These are phyloP conservation scores for Collichthys lucidus DNA, from an alignment of 2,113 vertebrate genomes.

Conservation along the genomic window DNA sequence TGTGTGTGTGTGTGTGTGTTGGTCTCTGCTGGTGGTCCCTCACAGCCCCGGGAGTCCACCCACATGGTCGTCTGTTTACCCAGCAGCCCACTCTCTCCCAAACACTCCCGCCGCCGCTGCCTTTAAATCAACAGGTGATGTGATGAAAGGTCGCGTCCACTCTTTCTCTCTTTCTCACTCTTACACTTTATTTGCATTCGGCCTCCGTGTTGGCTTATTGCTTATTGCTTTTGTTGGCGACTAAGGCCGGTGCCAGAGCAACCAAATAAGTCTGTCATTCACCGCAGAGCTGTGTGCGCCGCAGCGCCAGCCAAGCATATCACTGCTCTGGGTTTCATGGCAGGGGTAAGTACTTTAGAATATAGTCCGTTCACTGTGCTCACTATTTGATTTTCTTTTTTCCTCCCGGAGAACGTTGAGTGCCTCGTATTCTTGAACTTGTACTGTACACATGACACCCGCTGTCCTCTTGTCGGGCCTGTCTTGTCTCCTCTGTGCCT, in stretches of 20 bases:
- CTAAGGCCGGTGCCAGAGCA: slow-evolving; percentile 29
- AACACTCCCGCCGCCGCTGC: slow-evolving; percentile 13
- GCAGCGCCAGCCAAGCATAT: slow-evolving; percentile 57
- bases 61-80: slow-evolving; percentile 51
- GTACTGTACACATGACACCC: slow-evolving; percentile 22
- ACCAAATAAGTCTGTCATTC: slow-evolving; percentile 60
- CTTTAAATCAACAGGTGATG: slow-evolving; percentile 63
- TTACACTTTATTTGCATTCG: slow-evolving; percentile 17
- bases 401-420: slow-evolving; percentile 4
- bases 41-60: slow-evolving; percentile 25
- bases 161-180: slow-evolving; percentile 25
- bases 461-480: slow-evolving; percentile 31
- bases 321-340: slow-evolving; percentile 38
- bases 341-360: slow-evolving; percentile 14
- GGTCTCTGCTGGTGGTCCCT: slow-evolving; percentile 64
- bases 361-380: neutral
- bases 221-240: slow-evolving; percentile 68
- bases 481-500: slow-evolving; percentile 52
- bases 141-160: slow-evolving; percentile 37
- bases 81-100: slow-evolving; percentile 50
- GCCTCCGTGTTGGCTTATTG: slow-evolving; percentile 26
- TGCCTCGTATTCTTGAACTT: slow-evolving; percentile 25
- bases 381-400: slow-evolving; percentile 18
- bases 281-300: slow-evolving; percentile 30
- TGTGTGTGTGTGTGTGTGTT: too few species aligned